Conservation (phyloP, 2,113 vertebrate species). For the Cariama cristata region DNA sequence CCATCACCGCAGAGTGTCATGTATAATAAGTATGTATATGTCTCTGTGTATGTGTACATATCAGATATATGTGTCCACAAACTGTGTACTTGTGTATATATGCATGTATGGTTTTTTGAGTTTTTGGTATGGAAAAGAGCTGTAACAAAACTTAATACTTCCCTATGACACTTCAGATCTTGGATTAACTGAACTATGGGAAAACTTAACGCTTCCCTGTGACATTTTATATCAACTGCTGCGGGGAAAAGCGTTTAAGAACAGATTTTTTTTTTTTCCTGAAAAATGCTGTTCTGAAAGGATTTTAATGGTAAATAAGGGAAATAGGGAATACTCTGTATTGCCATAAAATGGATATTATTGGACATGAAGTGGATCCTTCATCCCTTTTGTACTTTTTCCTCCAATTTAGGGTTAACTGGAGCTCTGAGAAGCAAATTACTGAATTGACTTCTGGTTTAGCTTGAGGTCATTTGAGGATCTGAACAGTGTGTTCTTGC, state of each 20-base stretch:
- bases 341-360: background rate
- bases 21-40: background rate
- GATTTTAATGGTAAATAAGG: background rate
- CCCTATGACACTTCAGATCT: background rate
- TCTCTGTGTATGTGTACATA: background rate
- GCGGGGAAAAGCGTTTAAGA: background rate
- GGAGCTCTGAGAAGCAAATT: background rate
- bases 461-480: constrained; percentile 16
- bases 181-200: background rate
- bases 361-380: background rate
- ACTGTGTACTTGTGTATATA: background rate
- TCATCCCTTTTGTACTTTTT: background rate
- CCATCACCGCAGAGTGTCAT: background rate
- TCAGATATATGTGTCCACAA: background rate
- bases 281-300: background rate
- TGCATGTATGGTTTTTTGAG: background rate
- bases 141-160: background rate
- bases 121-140: background rate
- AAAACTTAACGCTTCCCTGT: background rate
- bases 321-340: background rate
- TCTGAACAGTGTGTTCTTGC: background rate
- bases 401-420: background rate
- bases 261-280: background rate
- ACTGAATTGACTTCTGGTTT: background rate
- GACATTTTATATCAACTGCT: background rate